Evolutionary conservation across 2,888 invertebrate genomes (phyloP), one percentile per base, ranked within the genome.

Genomic region (Lasioglossum calceatum): DNA sequence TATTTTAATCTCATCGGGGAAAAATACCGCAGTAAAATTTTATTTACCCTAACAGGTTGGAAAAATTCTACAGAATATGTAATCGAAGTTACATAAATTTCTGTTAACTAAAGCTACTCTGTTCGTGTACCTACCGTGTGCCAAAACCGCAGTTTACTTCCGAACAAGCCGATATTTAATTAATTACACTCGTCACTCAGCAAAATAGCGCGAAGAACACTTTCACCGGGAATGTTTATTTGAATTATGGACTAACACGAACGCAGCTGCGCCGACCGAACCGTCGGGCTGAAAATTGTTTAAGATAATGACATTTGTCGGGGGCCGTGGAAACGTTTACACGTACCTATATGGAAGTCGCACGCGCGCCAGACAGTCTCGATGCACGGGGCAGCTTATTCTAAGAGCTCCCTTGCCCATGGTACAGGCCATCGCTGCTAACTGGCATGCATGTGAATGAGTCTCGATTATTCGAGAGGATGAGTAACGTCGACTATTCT

Each of bases 391-490:
- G 19, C 77, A 27, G 61, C 78, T 77, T 82, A 47, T 77, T 81
- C 82, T 74, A 44, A 75, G 64, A 61, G 81, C 50, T 72, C 74
- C 75, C 79, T 73, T 39, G 81, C 61, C 71, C 77, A n/a, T 70
- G 44, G 77, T 77, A 42, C 79, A 81, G 82, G 32, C 75, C 80
- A 74, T 54, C 80, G 78, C 8, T 32, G 74, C 64, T 81, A 75
- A 82, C 77, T 67, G 87, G 83, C 71, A 87, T 87, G 89, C 86
- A 88, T 91, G 88, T 84, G 89, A 91, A 92, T 90, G 91, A 92
- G 85, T 72, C 81, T 87, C 87, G 87, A 92, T 92, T 90, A 89
- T 92, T 91, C 91, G 84, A 86, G 84, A 82, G 88, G 86, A 92
- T 89, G 89, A 92, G 91, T 91, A 90, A 91, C 89, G 84, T 85